Evolutionary conservation across 1,140 invertebrate species (phyloP), one percentile per base, ranked within the genome.

Genomic region (Bradysia coprophila): DNA sequence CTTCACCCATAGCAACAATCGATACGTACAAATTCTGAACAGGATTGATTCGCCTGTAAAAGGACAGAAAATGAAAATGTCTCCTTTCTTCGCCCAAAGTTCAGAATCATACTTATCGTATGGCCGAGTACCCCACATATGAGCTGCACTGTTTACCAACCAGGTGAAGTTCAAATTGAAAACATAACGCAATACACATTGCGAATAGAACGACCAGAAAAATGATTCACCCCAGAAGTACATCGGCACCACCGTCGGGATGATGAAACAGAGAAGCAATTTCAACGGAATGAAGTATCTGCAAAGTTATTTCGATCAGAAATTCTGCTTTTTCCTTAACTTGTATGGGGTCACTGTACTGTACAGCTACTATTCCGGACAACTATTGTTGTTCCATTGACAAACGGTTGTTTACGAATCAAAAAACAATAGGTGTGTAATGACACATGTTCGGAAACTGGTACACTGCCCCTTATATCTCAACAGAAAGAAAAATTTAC

Each of bases 161-260:
- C 89, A 94, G 11, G 90, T 93, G 44, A 73, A 74, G 63, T 96
- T 83, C 36, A 95, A 68, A 11, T 68, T 69, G 45, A 74, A 53
- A 8, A 76, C 65, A 58, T 92, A 92, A n/a, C 89, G 73, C 19
- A 82, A 55, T 1, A 80, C 55, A 18, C 64, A 72, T 49, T 72
- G 69, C 5, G 71, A 66, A 48, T 74, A 64, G 43, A 76, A 75
- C 11, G 71, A 64, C 53, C 54, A 67, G 13, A 51, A 51, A 59
- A 74, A 73, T 3, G 58, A 61, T 57, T 95, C 91, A 16, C 66
- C 65, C 84, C 85, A 94, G 11, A 63, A 63, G 45, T 72, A 75
- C 2, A 75, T 68, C 0, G 88, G 83, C 13, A 91, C 59, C 2
- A 79, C 1, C 0, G 76, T 75, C 3, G 91, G 91, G 13, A 94